Base-by-base conservation (phyloP, 2,797 vertebrate genomes). In the Ptychadena robeensis region DNA sequence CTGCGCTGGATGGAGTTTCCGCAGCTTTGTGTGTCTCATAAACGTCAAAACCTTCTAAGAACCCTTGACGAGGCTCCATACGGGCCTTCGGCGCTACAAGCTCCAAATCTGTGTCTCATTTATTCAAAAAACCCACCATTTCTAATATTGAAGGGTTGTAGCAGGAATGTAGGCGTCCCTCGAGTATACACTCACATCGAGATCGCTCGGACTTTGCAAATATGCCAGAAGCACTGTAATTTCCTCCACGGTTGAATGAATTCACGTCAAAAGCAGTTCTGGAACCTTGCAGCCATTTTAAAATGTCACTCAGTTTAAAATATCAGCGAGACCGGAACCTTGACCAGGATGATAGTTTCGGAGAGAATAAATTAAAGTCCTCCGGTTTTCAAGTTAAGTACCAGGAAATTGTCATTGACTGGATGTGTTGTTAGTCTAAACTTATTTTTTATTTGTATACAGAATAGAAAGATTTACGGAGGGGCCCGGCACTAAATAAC, bases 51-150 rank as follows among this genome's bases (percentile, higher is more conserved):
- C 32, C 32, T 18, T 75, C 35, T 48, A 57, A 74, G 63, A 35
- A 63, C 73, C 12, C 63, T 76, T 40, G 30, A 76, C 30, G 27
- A 25, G 32, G 10, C 68, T 38, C 63, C n/a, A 22, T 81, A 40
- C 67, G 64, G 32, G 38, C 63, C 31, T 30, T 10, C n/a, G 30
- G 34, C 48, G n/a, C 40, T 22, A 30, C 65, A 59, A 61, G 64
- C 68, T 82, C 34, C 35, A 69, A 76, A 70, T 70, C 66, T 79
- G 40, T 61, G 31, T 30, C 28, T 84, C 27, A 74, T 84, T 74
- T 79, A 44, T 84, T 79, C 74, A 68, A 37, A 70, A 79, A 83
- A 78, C 64, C 70, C 64, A 70, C 44, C 61, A 80, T 80, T 80
- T 74, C 53, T 68, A 44, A 63, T 71, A 61, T 84, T n/a, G 48